Conservation (phyloP, 2,797 vertebrate genomes). For the Podargus strigoides region DNA sequence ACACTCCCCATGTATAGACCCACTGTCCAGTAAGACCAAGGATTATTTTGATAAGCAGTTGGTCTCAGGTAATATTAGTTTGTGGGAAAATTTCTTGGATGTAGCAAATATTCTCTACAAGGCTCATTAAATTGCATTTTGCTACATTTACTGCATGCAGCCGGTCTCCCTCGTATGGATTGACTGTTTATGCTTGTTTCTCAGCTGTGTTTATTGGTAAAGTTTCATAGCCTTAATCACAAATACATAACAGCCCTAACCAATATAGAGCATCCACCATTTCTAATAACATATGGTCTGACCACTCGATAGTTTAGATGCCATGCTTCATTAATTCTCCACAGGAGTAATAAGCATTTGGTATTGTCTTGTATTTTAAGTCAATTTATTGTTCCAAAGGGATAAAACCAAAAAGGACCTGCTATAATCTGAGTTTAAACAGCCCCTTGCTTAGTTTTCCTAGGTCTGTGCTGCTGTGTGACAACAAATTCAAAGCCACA, state of each 20-base stretch:
- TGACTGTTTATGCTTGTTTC: conserved; percentile 19
- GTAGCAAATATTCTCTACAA: conserved; percentile 10
- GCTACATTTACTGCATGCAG: conserved; percentile 50
- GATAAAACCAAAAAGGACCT: conserved; percentile 47
- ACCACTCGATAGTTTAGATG: conserved; percentile 63
- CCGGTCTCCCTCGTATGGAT: not conserved
- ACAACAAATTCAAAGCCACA: conserved; percentile 22
- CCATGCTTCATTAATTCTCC: conserved; percentile 74
- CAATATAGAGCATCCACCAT: conserved; percentile 51
- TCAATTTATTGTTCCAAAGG: conserved; percentile 64
- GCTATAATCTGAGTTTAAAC: conserved; percentile 55
- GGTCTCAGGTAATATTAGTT: conserved; percentile 13
- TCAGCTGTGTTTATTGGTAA: conserved; percentile 59
- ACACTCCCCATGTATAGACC: not conserved
- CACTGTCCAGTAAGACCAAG: not conserved
- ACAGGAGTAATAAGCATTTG: conserved; percentile 65
- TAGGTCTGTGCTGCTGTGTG: not conserved
- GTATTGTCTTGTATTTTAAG: conserved; percentile 69
- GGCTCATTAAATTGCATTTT: conserved; percentile 49
- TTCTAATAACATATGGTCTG: conserved; percentile 59
- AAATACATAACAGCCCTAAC: conserved; percentile 51
- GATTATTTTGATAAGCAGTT: conserved; percentile 49
- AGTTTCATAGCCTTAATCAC: conserved; percentile 50
- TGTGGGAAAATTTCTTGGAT: conserved; percentile 46
- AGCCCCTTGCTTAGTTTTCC: conserved; percentile 25